Percentiles rank a stretch among this genome's conserved stretches.
phyloP scores from a whole-genome alignment of 2,113 vertebrate genomes.

The Empidonax alnorum region DNA sequence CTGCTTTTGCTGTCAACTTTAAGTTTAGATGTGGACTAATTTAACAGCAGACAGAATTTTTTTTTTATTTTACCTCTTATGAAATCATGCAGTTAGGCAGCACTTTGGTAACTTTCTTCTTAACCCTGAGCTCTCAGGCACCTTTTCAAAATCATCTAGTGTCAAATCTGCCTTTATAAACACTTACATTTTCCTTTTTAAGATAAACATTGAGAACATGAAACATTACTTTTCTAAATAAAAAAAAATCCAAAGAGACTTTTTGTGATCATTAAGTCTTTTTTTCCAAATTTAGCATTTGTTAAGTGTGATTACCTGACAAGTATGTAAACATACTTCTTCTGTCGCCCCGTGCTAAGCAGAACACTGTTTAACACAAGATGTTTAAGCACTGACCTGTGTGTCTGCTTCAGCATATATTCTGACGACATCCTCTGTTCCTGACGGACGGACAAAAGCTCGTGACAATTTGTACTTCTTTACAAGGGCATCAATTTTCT shows the following conservation, averaged over 20 bases:
- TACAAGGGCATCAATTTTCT: slow-evolving; percentile 82
- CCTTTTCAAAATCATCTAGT: background rate
- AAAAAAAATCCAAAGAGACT: background rate
- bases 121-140: background rate
- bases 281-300: background rate
- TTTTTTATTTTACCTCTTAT: background rate
- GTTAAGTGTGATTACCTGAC: background rate
- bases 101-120: background rate
- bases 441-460: slow-evolving; percentile 94
- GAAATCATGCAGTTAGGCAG: background rate
- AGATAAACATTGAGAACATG: background rate
- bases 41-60: background rate
- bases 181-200: background rate
- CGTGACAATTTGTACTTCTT: slow-evolving; percentile 80
- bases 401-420: slow-evolving; percentile 93
- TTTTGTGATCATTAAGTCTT: background rate
- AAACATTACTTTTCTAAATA: background rate
- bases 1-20: background rate
- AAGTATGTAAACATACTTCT: background rate
- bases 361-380: background rate
- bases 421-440: slow-evolving; percentile 91
- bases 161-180: background rate
- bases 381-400: slow-evolving; percentile 78
- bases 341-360: background rate
- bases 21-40: background rate